Evolutionary conservation across 2,888 invertebrate genomes (phyloP), one percentile per base, ranked within the genome.

Genomic region (Lycaena phlaeas): DNA sequence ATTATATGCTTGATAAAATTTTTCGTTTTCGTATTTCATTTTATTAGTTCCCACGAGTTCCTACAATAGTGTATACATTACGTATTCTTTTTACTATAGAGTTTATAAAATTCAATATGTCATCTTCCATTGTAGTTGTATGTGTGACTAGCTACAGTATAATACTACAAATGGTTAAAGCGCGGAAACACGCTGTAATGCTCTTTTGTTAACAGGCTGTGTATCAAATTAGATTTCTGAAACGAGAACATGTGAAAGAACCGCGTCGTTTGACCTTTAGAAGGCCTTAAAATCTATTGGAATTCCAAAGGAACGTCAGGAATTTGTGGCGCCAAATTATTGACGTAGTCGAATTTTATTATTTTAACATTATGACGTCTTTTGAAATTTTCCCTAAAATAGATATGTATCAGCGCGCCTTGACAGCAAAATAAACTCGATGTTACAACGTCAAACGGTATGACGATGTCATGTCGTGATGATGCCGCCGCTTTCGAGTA

Each of bases 151-250:
- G 31, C 18, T 17, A 11, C 31, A 11, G 34, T 22, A 34, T 34
- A 18, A 34, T 34, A 10, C 22, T 4, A 18, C 18, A 22, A 34
- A 22, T 18, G 34, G 12, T 18, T n/a, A 59, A 65, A 74, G 63
- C 53, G 67, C 67, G 77, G 76, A 77, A 70, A 62, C 68, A 73
- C 66, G 71, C 64, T 59, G 56, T 64, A 65, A 64, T 46, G 43
- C 48, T 47, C 58, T 51, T 69, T 75, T 73, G 74, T 74, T 61
- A 50, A 52, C 51, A 11, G 18, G 9, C 9, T 22, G 7, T 6
- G 9, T 9, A 9, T 2, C 22, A 22, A 22, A 22, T 22, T 22
- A 6, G 3, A 22, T 22, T 22, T 7, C 22, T 18, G 18, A 5
- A 9, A 22, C 2, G 22, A 22, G 22, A 18, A 7, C 22, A 7